Conservation (phyloP, 2,888 invertebrate species). For the Helicoverpa assulta region DNA sequence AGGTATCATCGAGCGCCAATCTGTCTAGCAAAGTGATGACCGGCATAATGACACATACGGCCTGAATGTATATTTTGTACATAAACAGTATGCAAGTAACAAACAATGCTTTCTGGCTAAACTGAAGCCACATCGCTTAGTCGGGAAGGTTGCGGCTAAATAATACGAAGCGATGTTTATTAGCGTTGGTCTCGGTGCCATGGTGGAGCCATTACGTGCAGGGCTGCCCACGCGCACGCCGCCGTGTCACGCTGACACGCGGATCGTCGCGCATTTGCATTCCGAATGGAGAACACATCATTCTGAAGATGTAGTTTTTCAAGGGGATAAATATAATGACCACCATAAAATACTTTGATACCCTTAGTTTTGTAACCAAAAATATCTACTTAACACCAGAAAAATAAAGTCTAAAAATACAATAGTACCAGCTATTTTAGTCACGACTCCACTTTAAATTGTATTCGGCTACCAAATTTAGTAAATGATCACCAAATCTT, state of each 20-base stretch:
- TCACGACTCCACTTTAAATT: too few relatives aligned
- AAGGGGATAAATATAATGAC: too few relatives aligned
- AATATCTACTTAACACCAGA: too few relatives aligned
- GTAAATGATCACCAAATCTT: too few relatives aligned
- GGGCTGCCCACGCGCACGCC: conserved; percentile 46
- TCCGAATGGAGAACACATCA: conserved; percentile 67
- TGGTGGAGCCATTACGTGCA: conserved; percentile 27
- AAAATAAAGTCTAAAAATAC: too few relatives aligned
- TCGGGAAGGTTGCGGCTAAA: conserved; percentile 32
- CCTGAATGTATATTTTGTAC: neutral
- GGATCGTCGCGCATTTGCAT: conserved; percentile 68
- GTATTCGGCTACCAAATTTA: too few relatives aligned
- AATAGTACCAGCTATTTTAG: too few relatives aligned
- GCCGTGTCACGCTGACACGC: conserved; percentile 43
- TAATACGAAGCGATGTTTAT: conserved; percentile 50
- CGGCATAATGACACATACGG: neutral
- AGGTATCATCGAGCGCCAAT: conserved; percentile 2
- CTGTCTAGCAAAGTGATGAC: conserved; percentile 17
- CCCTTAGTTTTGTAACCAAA: too few relatives aligned
- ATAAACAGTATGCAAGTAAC: neutral
- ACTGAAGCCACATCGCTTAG: conserved; percentile 32
- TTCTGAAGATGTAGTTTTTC: neutral
- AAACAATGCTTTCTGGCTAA: conserved; percentile 21
- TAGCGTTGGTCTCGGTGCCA: conserved; percentile 18
- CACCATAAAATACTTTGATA: too few relatives aligned